A percentile compares a stretch with the other conserved stretches of the same genome.
Conservation (phyloP, 2,797 vertebrate species). For the Tokudaia tokunoshimensis region DNA sequence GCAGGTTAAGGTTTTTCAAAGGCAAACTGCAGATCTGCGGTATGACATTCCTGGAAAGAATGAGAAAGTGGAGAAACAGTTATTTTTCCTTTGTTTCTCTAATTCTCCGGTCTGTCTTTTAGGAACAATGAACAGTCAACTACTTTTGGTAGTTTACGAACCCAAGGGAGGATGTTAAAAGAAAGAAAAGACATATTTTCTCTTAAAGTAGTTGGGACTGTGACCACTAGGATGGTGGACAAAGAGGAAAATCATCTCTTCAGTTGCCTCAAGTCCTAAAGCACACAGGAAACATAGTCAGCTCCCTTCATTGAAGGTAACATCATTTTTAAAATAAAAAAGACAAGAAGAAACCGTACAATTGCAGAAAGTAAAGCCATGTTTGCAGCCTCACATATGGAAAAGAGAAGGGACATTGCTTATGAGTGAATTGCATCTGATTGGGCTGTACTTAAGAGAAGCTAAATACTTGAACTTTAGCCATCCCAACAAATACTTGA, state of each 20-base stretch:
- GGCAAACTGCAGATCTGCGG: not conserved
- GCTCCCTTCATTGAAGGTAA: not conserved
- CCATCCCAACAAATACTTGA: not conserved
- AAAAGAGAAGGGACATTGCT: not conserved
- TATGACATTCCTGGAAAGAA: constrained; percentile 49
- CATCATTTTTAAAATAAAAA: not conserved
- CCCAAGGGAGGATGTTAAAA: not conserved
- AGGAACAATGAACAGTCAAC: constrained; percentile 36
- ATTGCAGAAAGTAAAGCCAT: not conserved
- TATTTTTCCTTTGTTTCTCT: constrained; percentile 42
- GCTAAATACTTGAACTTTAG: not conserved
- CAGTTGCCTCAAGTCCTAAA: not conserved
- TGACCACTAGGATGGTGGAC: fast-evolving
- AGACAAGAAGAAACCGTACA: too few relatives aligned
- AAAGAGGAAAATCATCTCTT: too few relatives aligned
- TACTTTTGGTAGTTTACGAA: constrained; percentile 50
- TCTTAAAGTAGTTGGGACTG: too few relatives aligned
- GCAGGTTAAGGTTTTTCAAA: constrained; percentile 48
- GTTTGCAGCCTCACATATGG: not conserved
- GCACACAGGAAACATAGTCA: too few relatives aligned
- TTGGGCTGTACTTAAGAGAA: not conserved
- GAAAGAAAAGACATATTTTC: not conserved
- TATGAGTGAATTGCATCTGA: not conserved
- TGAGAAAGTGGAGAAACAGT: not conserved
- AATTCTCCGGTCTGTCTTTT: not conserved